Evolutionary conservation across 2,797 vertebrate genomes (phyloP).

Genomic region (Sebastes itinus): DNA sequence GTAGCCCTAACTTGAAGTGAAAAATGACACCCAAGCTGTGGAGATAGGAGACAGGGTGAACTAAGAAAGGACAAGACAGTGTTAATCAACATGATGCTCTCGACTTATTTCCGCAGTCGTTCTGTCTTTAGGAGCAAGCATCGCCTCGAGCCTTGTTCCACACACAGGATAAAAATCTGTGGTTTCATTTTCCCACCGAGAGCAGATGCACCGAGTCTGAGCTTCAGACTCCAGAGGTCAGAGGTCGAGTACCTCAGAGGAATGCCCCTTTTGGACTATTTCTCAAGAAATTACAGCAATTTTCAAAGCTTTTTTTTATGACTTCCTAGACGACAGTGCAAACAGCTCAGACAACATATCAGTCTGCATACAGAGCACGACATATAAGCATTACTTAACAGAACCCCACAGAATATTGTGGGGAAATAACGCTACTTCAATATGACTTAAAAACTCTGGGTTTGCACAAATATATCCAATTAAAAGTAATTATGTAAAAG

Average conservation of each 20-base stretch:
- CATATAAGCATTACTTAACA: not conserved
- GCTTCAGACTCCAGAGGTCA: conserved; percentile 45
- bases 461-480: not conserved
- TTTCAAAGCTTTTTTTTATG: conserved; percentile 25
- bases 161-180: conserved; percentile 51
- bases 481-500: not conserved
- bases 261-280: conserved; percentile 35
- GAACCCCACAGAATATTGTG: not conserved
- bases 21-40: conserved; percentile 8
- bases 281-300: conserved; percentile 14
- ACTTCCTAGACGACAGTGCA: not conserved
- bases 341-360: not conserved
- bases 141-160: conserved; percentile 70
- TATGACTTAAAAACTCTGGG: not conserved
- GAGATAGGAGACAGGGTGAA: conserved; percentile 17
- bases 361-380: no score
- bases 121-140: conserved; percentile 43
- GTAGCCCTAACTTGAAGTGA: not conserved
- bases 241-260: conserved; percentile 55
- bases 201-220: conserved; percentile 36
- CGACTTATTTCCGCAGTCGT: conserved; percentile 53
- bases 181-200: conserved; percentile 57
- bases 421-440: not conserved
- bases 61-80: conserved; percentile 10
- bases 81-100: conserved; percentile 53